Conservation (phyloP, 2,113 vertebrate species). For the Eulemur rufifrons region DNA sequence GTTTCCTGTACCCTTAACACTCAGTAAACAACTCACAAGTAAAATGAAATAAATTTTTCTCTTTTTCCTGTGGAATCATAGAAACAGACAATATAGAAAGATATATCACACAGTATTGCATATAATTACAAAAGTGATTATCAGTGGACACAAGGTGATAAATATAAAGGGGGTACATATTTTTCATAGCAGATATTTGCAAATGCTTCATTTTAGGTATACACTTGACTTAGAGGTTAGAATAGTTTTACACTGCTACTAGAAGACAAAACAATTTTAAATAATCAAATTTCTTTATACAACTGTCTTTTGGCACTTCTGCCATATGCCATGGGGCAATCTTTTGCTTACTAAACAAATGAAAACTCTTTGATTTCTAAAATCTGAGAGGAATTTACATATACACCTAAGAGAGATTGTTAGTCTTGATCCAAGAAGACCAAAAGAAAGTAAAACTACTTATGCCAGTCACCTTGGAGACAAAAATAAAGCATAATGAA, state of each 20-base stretch:
- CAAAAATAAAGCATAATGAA: slow-evolving; percentile 20
- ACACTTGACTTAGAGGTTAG: not conserved
- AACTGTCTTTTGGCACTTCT: not conserved
- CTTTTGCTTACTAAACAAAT: slow-evolving; percentile 14
- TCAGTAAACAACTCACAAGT: not conserved
- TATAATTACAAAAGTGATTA: not conserved
- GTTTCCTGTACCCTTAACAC: not conserved
- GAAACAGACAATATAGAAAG: slow-evolving; percentile 29
- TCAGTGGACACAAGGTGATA: not conserved
- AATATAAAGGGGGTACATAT: not conserved
- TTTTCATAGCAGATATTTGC: slow-evolving; percentile 18
- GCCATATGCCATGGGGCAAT: not conserved
- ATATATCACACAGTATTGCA: not conserved
- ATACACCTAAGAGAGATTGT: not conserved
- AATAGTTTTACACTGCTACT: not conserved
- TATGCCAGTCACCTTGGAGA: slow-evolving; percentile 49
- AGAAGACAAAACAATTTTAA: not conserved
- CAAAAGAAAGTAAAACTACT: slow-evolving; percentile 55
- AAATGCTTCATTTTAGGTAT: not conserved
- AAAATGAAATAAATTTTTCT: slow-evolving; percentile 43
- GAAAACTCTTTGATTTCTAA: slow-evolving; percentile 12
- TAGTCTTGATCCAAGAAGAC: slow-evolving; percentile 33
- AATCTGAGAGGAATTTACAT: not conserved
- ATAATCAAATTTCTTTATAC: not conserved
- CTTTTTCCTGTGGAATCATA: not conserved